Evolutionary conservation across 2,113 vertebrate species (phyloP), one percentile per base, ranked within the genome.

Genomic region (Pionites leucogaster): DNA sequence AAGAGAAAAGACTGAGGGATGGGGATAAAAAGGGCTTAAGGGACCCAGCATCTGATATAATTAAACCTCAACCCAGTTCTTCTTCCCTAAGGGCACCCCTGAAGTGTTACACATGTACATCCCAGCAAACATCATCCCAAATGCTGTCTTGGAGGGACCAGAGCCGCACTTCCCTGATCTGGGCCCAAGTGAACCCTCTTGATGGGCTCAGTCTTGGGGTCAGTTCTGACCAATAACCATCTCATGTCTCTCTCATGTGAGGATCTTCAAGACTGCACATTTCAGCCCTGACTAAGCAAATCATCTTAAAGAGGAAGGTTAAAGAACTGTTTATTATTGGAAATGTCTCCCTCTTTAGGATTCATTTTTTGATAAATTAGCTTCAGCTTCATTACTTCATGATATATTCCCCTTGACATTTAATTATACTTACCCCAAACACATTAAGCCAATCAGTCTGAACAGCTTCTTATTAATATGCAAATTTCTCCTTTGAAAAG

Each of bases 381-480:
- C 97, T 98, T 97, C 96, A 97, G 93, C 96, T 98, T 98, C 93
- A 98, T 98, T 98, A 97, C 97, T 97, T 97, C 96, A 97, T 98
- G 96, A 98, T 98, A 93, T 98, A 98, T 98, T 97, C 98, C 97
- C 98, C 97, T 93, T 98, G 98, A 97, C 98, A 98, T 98, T 98
- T 98, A 98, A 98, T 98, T 98, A 98, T 98, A 97, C 97, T 98
- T 98, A 97, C 97, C 97, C 97, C 96, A 98, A 98, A 98, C 96
- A 98, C 97, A 98, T 98, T 98, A 98, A 98, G 98, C 31, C 96
- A 98, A 98, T 98, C 97, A 97, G 98, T 98, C 97, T 97, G 97
- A 97, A 98, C 98, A 97, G 97, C 92, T 98, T 98, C 98, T 98
- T 98, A 98, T 99, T 98, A 98, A 98, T 98, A 99, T 99, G 98